phyloP scores from a whole-genome alignment of 1,140 invertebrate species.

The Temnothorax longispinosus region DNA sequence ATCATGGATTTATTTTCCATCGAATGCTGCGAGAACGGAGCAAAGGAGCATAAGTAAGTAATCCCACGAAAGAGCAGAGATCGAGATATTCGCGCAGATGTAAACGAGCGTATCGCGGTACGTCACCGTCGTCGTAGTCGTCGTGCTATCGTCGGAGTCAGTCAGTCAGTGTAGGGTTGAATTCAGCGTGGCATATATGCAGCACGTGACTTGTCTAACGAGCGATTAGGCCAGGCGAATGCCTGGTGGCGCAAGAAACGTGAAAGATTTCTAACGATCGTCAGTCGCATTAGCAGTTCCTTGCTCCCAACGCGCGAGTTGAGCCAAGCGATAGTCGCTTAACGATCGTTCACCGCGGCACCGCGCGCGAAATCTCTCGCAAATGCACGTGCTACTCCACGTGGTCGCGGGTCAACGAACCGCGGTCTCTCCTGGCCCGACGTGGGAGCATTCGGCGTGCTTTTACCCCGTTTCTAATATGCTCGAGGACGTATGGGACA shows the following conservation, averaged over 20 bases:
- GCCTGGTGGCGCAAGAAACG: conserved; percentile 41
- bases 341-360: conserved; percentile 38
- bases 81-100: conserved; percentile 5
- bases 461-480: conserved; percentile 18
- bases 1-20: neutral
- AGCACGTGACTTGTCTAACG: conserved; percentile 59
- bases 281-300: conserved; percentile 51
- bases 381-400: conserved; percentile 70
- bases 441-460: conserved; percentile 9
- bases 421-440: conserved; percentile 1
- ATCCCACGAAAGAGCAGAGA: neutral
- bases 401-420: conserved; percentile 68
- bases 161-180: neutral
- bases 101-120: neutral
- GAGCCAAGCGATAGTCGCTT: conserved; percentile 29
- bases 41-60: neutral
- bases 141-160: neutral
- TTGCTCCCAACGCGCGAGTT: conserved; percentile 36
- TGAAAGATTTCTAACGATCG: conserved; percentile 59
- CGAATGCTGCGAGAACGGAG: neutral
- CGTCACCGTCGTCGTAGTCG: neutral
- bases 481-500: neutral
- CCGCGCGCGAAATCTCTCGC: conserved; percentile 26
- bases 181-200: conserved; percentile 26
- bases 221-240: conserved; percentile 50